A percentile compares a stretch with the other conserved stretches of the same genome.
Evolutionary conservation across 2,113 vertebrate species (phyloP).

Genomic region (Pachyramphus minor): DNA sequence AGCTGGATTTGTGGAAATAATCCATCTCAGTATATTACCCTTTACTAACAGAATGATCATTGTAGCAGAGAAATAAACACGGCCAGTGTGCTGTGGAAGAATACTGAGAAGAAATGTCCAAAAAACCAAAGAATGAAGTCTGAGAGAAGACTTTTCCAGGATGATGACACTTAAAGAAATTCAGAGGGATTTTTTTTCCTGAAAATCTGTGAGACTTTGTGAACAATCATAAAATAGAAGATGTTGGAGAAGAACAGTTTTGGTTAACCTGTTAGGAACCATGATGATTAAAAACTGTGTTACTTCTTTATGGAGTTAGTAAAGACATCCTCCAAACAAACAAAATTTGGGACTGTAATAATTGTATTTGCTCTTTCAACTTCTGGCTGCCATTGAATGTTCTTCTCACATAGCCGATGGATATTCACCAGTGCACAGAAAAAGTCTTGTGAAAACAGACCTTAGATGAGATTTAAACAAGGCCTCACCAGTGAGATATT

Average conservation of each 20-base stretch:
- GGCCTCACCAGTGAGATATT: constrained; percentile 6
- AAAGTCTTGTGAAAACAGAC: constrained; percentile 19
- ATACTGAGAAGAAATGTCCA: neutral
- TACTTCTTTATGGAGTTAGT: neutral
- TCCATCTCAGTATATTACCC: constrained; percentile 18
- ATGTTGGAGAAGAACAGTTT: neutral
- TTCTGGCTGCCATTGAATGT: neutral
- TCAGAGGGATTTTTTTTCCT: neutral
- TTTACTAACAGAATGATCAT: neutral
- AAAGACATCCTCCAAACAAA: constrained; percentile 3
- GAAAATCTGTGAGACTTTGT: neutral
- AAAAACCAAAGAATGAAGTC: constrained; percentile 4
- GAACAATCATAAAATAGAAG: neutral
- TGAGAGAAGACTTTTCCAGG: constrained; percentile 32
- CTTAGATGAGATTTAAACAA: constrained; percentile 28
- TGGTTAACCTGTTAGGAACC: neutral
- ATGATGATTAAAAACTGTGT: neutral
- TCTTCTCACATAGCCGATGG: neutral
- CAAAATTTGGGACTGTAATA: neutral
- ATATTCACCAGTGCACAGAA: neutral
- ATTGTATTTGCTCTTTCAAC: neutral
- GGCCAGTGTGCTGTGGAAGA: constrained; percentile 14
- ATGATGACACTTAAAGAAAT: constrained; percentile 26
- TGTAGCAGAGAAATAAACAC: constrained; percentile 27
- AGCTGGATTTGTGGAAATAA: constrained; percentile 61